These are phyloP conservation scores for Chironomus striatipennis DNA, from an alignment of 1,140 invertebrate species.

Conservation along the genomic window DNA sequence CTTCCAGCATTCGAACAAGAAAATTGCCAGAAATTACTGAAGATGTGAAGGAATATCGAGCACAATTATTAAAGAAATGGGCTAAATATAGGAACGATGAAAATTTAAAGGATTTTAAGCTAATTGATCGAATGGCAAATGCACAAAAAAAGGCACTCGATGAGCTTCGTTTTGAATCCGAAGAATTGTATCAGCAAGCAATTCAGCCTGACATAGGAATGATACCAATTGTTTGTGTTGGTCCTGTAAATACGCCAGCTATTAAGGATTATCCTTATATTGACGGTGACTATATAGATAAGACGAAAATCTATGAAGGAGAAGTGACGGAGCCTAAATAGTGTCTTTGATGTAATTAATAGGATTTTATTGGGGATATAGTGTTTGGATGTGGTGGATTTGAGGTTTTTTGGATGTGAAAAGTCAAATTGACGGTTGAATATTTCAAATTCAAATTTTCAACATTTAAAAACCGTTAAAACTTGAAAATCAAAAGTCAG, in stretches of 20 bases:
- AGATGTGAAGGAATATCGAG: constrained; percentile 46
- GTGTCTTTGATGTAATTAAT: not conserved
- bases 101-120: constrained; percentile 51
- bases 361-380: too few relatives aligned
- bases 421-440: not conserved
- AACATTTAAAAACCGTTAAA: too few relatives aligned
- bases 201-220: constrained; percentile 63
- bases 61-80: constrained; percentile 64
- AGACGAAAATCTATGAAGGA: constrained; percentile 65
- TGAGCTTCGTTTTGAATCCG: constrained; percentile 64
- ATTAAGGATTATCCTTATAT: constrained; percentile 65
- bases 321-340: not conserved
- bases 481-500: too few relatives aligned
- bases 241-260: constrained; percentile 67
- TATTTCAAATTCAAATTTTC: not conserved
- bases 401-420: too few relatives aligned
- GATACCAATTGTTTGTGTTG: constrained; percentile 54
- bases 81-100: constrained; percentile 54
- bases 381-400: too few relatives aligned
- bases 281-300: constrained; percentile 79
- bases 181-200: constrained; percentile 73
- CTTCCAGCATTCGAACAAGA: constrained; percentile 47
- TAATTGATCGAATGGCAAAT: constrained; percentile 54
- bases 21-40: constrained; percentile 38
- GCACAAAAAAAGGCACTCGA: constrained; percentile 69